These are phyloP conservation scores for Calameuta pallipes DNA, from an alignment of 2,888 invertebrate genomes.

Conservation along the genomic window DNA sequence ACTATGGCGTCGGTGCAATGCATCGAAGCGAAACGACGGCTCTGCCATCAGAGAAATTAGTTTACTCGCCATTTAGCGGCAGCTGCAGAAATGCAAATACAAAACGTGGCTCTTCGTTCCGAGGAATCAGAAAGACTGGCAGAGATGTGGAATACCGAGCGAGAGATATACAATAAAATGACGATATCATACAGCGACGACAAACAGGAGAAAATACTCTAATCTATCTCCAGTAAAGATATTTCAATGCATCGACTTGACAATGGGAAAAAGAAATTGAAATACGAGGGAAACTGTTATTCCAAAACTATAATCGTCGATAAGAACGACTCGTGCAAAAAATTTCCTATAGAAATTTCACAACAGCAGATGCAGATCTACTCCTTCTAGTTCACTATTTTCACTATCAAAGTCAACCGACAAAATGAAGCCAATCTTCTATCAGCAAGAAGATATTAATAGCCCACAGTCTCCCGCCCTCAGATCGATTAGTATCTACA, in stretches of 20 bases:
- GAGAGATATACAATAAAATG: not conserved
- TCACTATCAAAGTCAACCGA: not conserved
- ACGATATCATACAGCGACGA: not conserved
- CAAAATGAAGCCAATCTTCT: not conserved
- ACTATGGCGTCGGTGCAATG: conserved; percentile 3
- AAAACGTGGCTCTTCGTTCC: no score
- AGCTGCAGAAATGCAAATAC: not conserved
- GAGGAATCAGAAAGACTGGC: no score
- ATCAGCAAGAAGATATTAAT: not conserved
- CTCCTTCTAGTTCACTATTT: not conserved
- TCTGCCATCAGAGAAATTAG: conserved; percentile 1
- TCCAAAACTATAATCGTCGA: not conserved
- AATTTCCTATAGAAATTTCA: not conserved
- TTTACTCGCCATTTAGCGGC: not conserved
- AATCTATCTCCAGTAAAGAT: not conserved
- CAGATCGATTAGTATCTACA: no score
- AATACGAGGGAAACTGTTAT: not conserved
- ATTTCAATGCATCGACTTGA: not conserved
- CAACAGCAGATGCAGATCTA: not conserved
- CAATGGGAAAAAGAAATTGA: not conserved
- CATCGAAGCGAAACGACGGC: not conserved
- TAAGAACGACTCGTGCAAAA: not conserved
- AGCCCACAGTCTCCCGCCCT: not conserved
- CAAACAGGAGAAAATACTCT: not conserved
- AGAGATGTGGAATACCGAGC: no score